Percentiles rank a stretch among this genome's conserved stretches.
Evolutionary conservation across 2,888 invertebrate genomes (phyloP).

Genomic region (Eupithecia inturbata): DNA sequence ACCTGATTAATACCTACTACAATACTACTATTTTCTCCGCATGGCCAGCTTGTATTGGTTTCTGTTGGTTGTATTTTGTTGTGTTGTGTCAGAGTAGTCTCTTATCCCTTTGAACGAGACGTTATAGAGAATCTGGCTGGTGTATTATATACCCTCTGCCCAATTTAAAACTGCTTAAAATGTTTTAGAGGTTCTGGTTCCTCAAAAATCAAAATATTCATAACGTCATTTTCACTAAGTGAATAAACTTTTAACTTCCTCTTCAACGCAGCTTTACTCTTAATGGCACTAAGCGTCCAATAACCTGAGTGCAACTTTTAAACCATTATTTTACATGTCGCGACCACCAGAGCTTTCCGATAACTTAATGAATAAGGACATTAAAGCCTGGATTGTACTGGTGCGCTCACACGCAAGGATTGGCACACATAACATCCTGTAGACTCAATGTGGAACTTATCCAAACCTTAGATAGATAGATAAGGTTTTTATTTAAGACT

Average conservation of each 20-base stretch:
- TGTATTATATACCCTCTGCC: not conserved
- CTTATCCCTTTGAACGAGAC: slow-evolving; percentile 6
- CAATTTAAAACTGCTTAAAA: not conserved
- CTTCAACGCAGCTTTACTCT: slow-evolving; percentile 34
- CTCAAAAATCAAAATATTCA: not conserved
- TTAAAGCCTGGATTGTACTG: slow-evolving; percentile 46
- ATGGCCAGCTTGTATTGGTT: slow-evolving; percentile 36
- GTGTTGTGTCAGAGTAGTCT: slow-evolving; percentile 6
- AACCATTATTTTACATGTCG: slow-evolving; percentile 51
- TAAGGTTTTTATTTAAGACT: too few species aligned
- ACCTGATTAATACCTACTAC: too few species aligned
- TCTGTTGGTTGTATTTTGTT: slow-evolving; percentile 30
- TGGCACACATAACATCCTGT: not conserved
- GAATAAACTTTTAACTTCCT: slow-evolving; percentile 19
- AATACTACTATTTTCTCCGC: slow-evolving; percentile 47
- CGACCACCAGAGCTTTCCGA: slow-evolving; percentile 60
- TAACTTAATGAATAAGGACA: slow-evolving; percentile 71
- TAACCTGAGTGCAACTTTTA: slow-evolving; percentile 46
- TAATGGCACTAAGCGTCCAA: slow-evolving; percentile 41
- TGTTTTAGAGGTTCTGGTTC: not conserved
- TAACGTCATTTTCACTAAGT: not conserved
- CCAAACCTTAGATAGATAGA: too few species aligned
- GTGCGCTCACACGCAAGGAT: slow-evolving; percentile 14
- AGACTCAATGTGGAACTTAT: not conserved
- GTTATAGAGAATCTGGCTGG: not conserved